Base-by-base conservation (phyloP, 2,888 invertebrate genomes). In the Chorisops tibialis region DNA sequence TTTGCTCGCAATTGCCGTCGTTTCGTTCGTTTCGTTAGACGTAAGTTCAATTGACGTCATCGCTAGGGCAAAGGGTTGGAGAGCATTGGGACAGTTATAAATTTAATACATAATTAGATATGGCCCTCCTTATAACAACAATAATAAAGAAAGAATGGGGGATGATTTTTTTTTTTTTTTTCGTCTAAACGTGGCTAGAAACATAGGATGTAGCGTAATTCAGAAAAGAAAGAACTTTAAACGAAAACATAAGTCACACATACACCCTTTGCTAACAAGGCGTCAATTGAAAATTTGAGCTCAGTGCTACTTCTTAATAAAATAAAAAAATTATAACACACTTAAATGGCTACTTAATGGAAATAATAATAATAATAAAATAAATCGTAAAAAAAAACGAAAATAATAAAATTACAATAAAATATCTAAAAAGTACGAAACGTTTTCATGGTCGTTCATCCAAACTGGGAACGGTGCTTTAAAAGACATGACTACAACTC, bases 251-350 rank as follows among this genome's bases (percentile, higher is more conserved):
- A 30, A 30, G 30, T 30, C 30, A 30, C 30, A 30, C 30, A n/a
- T 24, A 22, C 19, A 35, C 38, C 74, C 77, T 74, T 75, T 72
- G 74, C 75, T 74, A 75, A 76, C 76, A 76, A 77, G 75, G 77
- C 66, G 74, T 47, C 65, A 61, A 59, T 61, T 51, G 59, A 60
- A 43, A 19, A 12, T 41, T 41, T 18, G 3, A 41, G 39, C 14
- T 39, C 14, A 12, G 47, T 21, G 9, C 7, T 21, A 47, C 30
- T 7, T 7, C 30, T 7, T 45, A 6, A 35, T 24, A 16, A 24
- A 54, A 35, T 43, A 45, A 56, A 45, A n/a, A 30, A 43, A 56
- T 11, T 30, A 56, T 56, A 43, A 56, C 56, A 56, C 24, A 43
- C 56, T 45, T 54, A 56, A 56, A 56, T 56, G 56, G 56, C 56